These are phyloP conservation scores for Sinohyriopsis cumingii DNA, from an alignment of 2,888 invertebrate species.

Conservation along the genomic window DNA sequence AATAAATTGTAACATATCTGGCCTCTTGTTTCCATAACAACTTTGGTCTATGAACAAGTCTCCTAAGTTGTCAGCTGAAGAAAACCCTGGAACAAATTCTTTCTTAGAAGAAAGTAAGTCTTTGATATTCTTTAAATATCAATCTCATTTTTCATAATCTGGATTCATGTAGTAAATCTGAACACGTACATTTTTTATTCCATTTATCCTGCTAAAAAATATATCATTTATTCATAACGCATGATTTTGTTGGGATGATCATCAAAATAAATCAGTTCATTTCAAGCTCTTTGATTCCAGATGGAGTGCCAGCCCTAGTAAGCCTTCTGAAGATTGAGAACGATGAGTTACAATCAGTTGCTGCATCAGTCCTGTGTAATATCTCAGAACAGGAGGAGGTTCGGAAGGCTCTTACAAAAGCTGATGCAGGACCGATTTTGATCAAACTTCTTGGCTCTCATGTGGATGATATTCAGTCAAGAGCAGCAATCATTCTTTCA, in stretches of 20 bases:
- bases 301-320: slow-evolving; percentile 66
- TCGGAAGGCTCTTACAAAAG: slow-evolving; percentile 58
- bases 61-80: no score
- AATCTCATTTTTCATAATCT: no score
- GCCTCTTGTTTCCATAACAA: no score
- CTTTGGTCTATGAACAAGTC: no score
- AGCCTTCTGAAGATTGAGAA: slow-evolving; percentile 61
- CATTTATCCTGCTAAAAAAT: background rate
- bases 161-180: no score
- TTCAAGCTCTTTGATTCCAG: slow-evolving; percentile 34
- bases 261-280: background rate
- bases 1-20: no score
- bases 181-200: background rate
- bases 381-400: slow-evolving; percentile 68
- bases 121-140: no score
- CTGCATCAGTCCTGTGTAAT: slow-evolving; percentile 70
- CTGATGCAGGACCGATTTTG: slow-evolving; percentile 64
- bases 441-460: slow-evolving; percentile 64
- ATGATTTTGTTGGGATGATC: no score
- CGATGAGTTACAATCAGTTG: slow-evolving; percentile 65
- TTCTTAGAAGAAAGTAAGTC: no score
- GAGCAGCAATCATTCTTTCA: slow-evolving; percentile 68
- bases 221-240: no score
- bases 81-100: no score
- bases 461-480: slow-evolving; percentile 69